Base-by-base conservation (phyloP, 2,113 vertebrate genomes). In the Stigmatopora nigra region DNA sequence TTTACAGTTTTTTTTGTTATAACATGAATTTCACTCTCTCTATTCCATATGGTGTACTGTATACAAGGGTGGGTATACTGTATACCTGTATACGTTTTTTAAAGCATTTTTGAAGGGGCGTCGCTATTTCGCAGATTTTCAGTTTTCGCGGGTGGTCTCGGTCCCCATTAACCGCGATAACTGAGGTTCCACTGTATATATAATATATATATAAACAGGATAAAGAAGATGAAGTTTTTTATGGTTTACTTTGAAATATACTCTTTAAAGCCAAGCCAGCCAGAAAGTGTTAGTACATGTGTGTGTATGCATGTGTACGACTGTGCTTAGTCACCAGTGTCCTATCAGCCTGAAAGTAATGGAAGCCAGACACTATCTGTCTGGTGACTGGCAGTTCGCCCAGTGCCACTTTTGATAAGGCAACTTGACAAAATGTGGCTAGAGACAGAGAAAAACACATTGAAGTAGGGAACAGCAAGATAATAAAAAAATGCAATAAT, bases 311-410 rank as follows among this genome's bases (percentile, higher is more conserved):
- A 22, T 2, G 53, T 22, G 14, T 56, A 14, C n/a, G n/a, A n/a
- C 38, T 61, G 17, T 45, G 41, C 59, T 61, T 61, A 45, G 59
- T 45, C 59, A 45, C 59, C 38, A 7, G 17, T 45, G 10, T 61
- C 41, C 59, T 22, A 61, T 61, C 59, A 61, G 59, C 59, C 38
- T 61, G 59, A 61, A 61, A 61, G 59, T 19, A 45, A 13, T 45
- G 38, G 20, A 45, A 45, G 59, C 59, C 59, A 61, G 59, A 61
- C 59, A 61, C 59, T 61, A 61, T 61, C 38, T 61, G 59, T 22
- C 17, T 61, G 41, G 38, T 61, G 59, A 61, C 13, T 61, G 59
- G 19, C 59, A 45, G 59, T 45, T 19, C n/a, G 44, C 59, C 41
- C 19, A 22, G 12, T 45, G 59, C 59, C 41, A 19, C 38, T 45